phyloP scores from a whole-genome alignment of 2,797 vertebrate species.

The Chromobotia macracanthus region DNA sequence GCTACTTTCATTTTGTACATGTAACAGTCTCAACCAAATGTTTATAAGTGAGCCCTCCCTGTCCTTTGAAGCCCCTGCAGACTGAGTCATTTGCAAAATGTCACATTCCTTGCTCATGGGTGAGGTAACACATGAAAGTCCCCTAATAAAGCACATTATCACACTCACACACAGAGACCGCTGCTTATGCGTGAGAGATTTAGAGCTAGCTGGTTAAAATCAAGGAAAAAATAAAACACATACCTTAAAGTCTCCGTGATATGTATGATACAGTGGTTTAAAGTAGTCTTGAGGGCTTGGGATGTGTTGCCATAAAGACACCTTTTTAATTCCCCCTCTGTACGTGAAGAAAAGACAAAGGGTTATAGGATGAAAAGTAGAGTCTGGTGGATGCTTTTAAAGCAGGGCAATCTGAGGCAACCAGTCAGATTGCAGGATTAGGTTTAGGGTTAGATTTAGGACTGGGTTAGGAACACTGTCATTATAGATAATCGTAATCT shows the following conservation, averaged over 20 bases:
- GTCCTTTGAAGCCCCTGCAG: constrained; percentile 68
- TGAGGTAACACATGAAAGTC: constrained; percentile 60
- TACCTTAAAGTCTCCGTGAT: constrained; percentile 79
- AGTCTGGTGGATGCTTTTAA: background rate
- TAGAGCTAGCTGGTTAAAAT: background rate
- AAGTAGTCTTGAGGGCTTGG: constrained; percentile 74
- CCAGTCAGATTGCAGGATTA: too few species aligned
- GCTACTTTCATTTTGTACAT: constrained; percentile 51
- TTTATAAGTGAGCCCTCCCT: constrained; percentile 53
- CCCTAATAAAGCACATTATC: constrained; percentile 20
- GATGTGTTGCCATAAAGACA: constrained; percentile 59
- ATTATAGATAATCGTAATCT: too few species aligned
- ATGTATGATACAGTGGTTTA: constrained; percentile 70
- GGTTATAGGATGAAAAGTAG: background rate
- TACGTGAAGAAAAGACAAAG: constrained; percentile 26
- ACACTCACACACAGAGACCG: constrained; percentile 17
- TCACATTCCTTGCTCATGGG: constrained; percentile 27
- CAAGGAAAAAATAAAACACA: constrained; percentile 28
- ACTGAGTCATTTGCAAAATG: constrained; percentile 65
- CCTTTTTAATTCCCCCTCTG: constrained; percentile 65
- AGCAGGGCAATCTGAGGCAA: too few species aligned
- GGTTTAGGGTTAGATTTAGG: too few species aligned
- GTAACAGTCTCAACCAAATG: constrained; percentile 58
- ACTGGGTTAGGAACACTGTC: too few species aligned
- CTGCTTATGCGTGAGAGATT: background rate